phyloP scores from a whole-genome alignment of 1,140 invertebrate genomes.

The Zaprionus lachaisei region DNA sequence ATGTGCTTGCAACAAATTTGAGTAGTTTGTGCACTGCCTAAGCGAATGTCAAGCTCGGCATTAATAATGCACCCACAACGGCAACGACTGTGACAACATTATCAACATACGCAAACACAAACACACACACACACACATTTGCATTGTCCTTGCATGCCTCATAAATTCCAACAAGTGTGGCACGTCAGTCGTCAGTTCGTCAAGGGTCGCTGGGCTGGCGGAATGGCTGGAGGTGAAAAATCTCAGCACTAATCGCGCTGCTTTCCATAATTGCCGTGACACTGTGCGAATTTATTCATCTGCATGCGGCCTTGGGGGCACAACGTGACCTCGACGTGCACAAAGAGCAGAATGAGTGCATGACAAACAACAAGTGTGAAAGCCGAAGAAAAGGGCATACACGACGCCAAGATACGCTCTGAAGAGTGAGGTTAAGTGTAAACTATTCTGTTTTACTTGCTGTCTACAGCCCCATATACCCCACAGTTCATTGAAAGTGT shows the following conservation, averaged over 20 bases:
- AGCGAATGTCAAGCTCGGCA: constrained; percentile 77
- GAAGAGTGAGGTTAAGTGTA: too few species aligned
- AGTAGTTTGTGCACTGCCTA: constrained; percentile 41
- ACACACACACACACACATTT: constrained; percentile 36
- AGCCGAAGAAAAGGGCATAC: background rate
- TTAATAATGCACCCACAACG: constrained; percentile 68
- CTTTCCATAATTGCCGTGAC: constrained; percentile 83
- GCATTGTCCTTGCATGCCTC: constrained; percentile 80
- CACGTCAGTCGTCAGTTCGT: constrained; percentile 38
- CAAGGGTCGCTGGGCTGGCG: constrained; percentile 35
- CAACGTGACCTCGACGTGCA: constrained; percentile 60
- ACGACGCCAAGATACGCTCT: background rate
- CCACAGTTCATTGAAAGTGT: background rate
- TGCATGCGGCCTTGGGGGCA: constrained; percentile 65
- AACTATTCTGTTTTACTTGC: too few species aligned
- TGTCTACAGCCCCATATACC: background rate
- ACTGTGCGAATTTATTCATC: constrained; percentile 83
- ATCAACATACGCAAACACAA: constrained; percentile 73
- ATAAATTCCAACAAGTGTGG: constrained; percentile 77
- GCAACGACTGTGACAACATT: constrained; percentile 53
- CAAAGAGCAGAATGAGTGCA: background rate
- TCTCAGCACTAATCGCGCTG: constrained; percentile 82
- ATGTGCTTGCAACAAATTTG: constrained; percentile 56
- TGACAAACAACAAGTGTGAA: background rate
- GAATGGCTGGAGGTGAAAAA: constrained; percentile 77